Evolutionary conservation across 2,113 vertebrate species (phyloP), one percentile per base, ranked within the genome.

Genomic region (Ceratotherium simum): DNA sequence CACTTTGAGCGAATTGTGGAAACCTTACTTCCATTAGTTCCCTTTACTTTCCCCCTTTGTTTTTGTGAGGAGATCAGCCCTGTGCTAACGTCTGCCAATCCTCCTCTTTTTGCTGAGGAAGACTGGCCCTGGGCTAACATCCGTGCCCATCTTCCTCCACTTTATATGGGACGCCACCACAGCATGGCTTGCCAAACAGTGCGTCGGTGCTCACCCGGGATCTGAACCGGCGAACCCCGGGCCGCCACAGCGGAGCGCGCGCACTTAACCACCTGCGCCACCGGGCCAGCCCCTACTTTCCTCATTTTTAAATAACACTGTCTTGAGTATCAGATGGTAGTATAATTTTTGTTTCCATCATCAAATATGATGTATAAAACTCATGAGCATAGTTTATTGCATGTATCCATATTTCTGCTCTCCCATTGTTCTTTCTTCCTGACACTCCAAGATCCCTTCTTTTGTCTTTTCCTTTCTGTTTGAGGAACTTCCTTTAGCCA

Each of bases 401-500:
- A 36, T 5, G 12, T 33, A n/a, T 64, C 8, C 51, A 25, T 3
- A 39, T 51, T 56, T 89, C 33, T 85, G 39, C 16, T 65, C 20
- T 90, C 62, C 16, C 0, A 2, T 3, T 48, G 21, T 31, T 78
- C 60, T 94, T 86, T 58, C 42, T 62, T 60, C 23, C 62, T 51
- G 12, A 69, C n/a, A 27, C 20, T 21, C 33, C 4, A 46, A 62
- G 60, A 73, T 67, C 36, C 46, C 64, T 76, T 84, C 42, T 48
- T 65, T 46, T 14, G n/a, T 60, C 8, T 48, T 79, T 58, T 85
- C 16, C 27, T 81, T 95, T 91, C 72, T 75, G 16, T 72, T 39
- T 91, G 76, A 94, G 51, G n/a, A 70, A 78, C 58, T 91, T 96
- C 54, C 11, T 58, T 73, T 51, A 79, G 62, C 39, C n/a, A 54